Evolutionary conservation across 2,113 vertebrate species (phyloP), one percentile per base, ranked within the genome.

Genomic region (Sceloporus tristichus): DNA sequence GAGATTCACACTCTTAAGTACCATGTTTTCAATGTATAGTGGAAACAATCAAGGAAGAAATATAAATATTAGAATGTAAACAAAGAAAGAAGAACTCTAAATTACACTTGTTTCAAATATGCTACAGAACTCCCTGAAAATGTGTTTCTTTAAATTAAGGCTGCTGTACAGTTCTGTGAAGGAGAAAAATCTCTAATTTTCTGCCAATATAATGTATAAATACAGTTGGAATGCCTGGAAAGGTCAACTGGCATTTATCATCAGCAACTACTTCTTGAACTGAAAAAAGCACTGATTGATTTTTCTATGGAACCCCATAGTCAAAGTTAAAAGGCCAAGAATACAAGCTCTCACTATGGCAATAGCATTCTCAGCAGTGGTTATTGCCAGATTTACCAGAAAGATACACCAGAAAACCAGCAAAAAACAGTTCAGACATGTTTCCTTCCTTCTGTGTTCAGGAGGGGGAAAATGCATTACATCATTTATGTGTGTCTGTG

Each of bases 261-360:
- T 65, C 21, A 38, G 19, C 19, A 21, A 23, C 79, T 84, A 65
- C 10, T 86, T 53, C 71, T 81, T 71, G 23, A 18, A 79, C 18
- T 56, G 65, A 66, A 48, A 73, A 48, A 40, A 86, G 23, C 74
- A 88, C 56, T 8, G 78, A 42, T 56, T 70, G 18, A 73, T 56
- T 79, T 68, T 76, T 75, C 7, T 10, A 66, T 1, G 27, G 65
- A 93, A 92, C 13, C 9, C 89, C 77, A 18, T 21, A 91, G 8
- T 81, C n/a, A 48, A 38, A 54, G 3, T 27, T 3, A 65, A 82
- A 75, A 62, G 73, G 9, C 18, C 27, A 88, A 82, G 62, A 3
- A 9, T 85, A 34, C 53, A 85, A 78, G 48, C 6, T 13, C 85
- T 19, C 85, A 38, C 38, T 83, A 85, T 85, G 74, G 25, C 53